These are phyloP conservation scores for Eupelmus urozonus DNA, from an alignment of 2,888 invertebrate genomes.

Conservation along the genomic window DNA sequence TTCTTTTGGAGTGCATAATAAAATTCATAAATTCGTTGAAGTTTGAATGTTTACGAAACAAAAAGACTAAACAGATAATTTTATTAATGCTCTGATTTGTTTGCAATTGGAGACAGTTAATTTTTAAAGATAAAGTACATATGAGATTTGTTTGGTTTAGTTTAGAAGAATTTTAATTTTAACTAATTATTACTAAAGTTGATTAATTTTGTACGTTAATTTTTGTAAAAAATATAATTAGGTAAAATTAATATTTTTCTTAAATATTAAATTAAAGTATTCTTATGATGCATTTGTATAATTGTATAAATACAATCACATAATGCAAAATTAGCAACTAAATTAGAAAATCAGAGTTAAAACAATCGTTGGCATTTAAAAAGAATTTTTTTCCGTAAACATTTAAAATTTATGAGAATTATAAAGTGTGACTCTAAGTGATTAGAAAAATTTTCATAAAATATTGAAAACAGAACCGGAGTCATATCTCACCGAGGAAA, in stretches of 20 bases:
- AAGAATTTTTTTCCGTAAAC: neutral
- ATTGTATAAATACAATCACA: too few species aligned
- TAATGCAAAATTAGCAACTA: too few species aligned
- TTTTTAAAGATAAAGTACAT: too few species aligned
- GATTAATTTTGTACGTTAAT: too few species aligned
- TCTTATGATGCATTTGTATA: too few species aligned
- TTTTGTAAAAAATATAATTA: too few species aligned
- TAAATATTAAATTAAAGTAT: too few species aligned
- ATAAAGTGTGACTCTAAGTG: neutral
- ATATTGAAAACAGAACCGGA: conserved; percentile 31
- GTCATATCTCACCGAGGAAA: conserved; percentile 13
- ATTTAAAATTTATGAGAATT: conserved; percentile 1
- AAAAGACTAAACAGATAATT: neutral
- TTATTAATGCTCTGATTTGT: neutral
- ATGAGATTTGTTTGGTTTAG: too few species aligned
- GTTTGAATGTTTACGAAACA: neutral
- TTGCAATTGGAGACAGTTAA: too few species aligned
- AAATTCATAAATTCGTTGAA: neutral
- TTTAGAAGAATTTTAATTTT: too few species aligned
- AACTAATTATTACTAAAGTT: too few species aligned
- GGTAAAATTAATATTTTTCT: too few species aligned
- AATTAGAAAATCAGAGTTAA: neutral
- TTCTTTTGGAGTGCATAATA: neutral
- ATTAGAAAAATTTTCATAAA: conserved; percentile 1
- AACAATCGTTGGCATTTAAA: neutral